Conservation (phyloP, 2,797 vertebrate genomes). For the Perodicticus potto region DNA sequence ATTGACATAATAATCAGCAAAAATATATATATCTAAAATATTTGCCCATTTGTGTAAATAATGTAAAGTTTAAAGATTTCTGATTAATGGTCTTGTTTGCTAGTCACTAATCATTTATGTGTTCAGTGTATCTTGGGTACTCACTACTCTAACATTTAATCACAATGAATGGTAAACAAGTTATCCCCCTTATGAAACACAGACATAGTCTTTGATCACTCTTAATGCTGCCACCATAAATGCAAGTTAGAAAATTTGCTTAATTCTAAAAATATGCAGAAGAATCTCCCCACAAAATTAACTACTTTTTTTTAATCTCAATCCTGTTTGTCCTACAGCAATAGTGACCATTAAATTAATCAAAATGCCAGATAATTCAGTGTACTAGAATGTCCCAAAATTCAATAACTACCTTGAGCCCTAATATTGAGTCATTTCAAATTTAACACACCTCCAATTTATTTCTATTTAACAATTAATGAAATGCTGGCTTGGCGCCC, state of each 20-base stretch:
- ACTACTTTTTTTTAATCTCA: conserved; percentile 27
- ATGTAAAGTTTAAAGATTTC: conserved; percentile 66
- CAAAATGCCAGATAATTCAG: conserved; percentile 63
- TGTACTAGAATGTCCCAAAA: conserved; percentile 70
- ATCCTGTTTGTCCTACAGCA: background rate
- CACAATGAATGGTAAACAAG: conserved; percentile 58
- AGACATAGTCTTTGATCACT: conserved; percentile 53
- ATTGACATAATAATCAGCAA: conserved; percentile 55
- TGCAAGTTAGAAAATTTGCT: conserved; percentile 80
- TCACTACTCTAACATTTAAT: conserved; percentile 63
- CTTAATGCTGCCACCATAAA: conserved; percentile 79
- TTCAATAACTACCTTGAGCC: conserved; percentile 73
- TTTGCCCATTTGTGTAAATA: conserved; percentile 59
- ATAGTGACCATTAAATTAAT: conserved; percentile 62
- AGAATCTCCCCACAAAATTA: conserved; percentile 68
- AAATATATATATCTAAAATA: conserved; percentile 76
- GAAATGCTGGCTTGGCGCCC: background rate
- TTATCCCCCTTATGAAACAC: conserved; percentile 56
- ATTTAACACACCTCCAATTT: conserved; percentile 72
- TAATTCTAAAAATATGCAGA: conserved; percentile 78
- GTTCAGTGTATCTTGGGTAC: conserved; percentile 47
- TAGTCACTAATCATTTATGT: conserved; percentile 60
- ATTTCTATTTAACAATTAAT: conserved; percentile 82
- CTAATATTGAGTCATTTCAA: conserved; percentile 76
- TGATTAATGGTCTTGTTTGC: conserved; percentile 57